Conservation (phyloP, 2,113 vertebrate genomes). For the Gallinago media region DNA sequence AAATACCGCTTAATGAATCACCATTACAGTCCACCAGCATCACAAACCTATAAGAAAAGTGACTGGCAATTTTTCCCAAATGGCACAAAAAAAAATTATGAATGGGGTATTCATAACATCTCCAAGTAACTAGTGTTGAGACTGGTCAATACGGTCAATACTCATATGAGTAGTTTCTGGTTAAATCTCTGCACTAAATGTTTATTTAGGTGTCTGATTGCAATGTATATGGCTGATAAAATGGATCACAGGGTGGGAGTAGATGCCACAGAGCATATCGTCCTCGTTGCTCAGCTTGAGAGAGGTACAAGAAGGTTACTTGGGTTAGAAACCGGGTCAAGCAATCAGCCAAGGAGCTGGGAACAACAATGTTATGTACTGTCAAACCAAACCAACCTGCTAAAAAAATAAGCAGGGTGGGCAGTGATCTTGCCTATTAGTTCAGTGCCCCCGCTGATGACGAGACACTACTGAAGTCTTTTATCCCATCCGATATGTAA, state of each 20-base stretch:
- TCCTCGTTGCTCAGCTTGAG: neutral
- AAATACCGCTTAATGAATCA: neutral
- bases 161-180: neutral
- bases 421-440: neutral
- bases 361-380: neutral
- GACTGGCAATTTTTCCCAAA: neutral
- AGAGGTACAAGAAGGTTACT: neutral
- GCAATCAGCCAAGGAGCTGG: neutral
- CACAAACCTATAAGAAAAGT: neutral
- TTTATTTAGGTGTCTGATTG: neutral
- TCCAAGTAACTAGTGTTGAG: neutral
- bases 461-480: neutral
- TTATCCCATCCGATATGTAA: neutral
- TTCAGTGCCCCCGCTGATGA: neutral
- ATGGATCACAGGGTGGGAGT: neutral
- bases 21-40: neutral
- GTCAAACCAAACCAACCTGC: neutral
- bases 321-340: neutral
- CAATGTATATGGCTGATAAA: neutral
- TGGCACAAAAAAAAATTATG: neutral
- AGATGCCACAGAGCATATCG: neutral
- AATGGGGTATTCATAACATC: neutral
- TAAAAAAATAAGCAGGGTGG: neutral
- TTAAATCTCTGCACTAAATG: neutral
- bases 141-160: neutral